Percentiles rank a stretch among this genome's conserved stretches.
phyloP scores from a whole-genome alignment of 2,888 invertebrate species.

The Apodemia mormo region DNA sequence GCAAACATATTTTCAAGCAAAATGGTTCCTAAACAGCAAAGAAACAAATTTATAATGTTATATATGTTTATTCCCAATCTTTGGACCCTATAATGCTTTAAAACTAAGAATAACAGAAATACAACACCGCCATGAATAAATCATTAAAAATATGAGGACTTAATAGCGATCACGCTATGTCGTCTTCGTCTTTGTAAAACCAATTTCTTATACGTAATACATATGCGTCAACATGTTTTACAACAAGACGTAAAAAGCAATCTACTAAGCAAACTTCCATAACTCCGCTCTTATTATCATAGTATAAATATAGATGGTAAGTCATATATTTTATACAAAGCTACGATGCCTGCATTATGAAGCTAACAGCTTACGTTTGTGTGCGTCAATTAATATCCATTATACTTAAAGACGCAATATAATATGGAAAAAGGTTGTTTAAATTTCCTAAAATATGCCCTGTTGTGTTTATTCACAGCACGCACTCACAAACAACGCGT shows the following conservation, averaged over 20 bases:
- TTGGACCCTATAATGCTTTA: conserved; percentile 88
- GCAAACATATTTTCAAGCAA: not conserved
- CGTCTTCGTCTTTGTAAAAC: conserved; percentile 51
- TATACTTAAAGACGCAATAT: not conserved
- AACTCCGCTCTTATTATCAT: conserved; percentile 64
- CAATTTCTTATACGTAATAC: conserved; percentile 43
- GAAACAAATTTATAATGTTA: conserved; percentile 66
- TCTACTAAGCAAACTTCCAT: conserved; percentile 68
- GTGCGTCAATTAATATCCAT: not conserved
- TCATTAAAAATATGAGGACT: conserved; percentile 56
- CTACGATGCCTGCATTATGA: not conserved
- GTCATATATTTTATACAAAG: not conserved
- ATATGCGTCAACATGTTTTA: conserved; percentile 52
- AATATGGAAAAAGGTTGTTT: not conserved
- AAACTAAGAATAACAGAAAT: conserved; percentile 82
- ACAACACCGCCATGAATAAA: conserved; percentile 75
- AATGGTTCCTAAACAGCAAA: conserved; percentile 53
- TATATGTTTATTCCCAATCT: conserved; percentile 87
- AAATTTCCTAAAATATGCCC: not conserved
- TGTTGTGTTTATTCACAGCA: not conserved
- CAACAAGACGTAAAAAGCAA: conserved; percentile 56
- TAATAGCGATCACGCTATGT: conserved; percentile 49
- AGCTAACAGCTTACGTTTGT: not conserved
- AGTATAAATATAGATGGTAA: conserved; percentile 40
- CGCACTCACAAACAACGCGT: not conserved